Base-by-base conservation (phyloP, 2,797 vertebrate genomes). In the Lagodon rhomboides region DNA sequence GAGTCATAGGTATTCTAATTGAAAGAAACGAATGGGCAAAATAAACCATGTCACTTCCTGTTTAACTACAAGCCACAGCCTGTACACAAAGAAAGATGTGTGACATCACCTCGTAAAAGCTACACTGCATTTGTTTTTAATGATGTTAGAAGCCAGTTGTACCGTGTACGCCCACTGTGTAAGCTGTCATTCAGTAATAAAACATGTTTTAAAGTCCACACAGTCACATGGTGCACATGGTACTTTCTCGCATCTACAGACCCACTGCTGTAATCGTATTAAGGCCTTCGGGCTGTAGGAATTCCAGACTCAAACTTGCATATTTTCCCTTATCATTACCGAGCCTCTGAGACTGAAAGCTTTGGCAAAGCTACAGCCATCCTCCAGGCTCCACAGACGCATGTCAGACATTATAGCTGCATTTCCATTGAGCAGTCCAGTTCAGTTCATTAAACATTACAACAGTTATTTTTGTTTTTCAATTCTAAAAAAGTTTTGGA, bases 181-280 rank as follows among this genome's bases (percentile, higher is more conserved):
- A 34, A 70, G 27, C 46, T 66, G 46, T 55, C 53, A 55, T 51
- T 79, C 17, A 73, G 58, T 41, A 22, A 67, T 85, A 72, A 63
- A 79, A 60, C 72, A 27, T 22, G 67, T 55, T 85, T 66, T 85
- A 77, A 88, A 91, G 79, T 90, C 68, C 85, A 73, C 56, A 23
- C 38, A 18, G 73, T 93, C 92, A 91, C 85, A 90, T 93, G 92
- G 82, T 53, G 7, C 17, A 43, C 25, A 47, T 44, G 27, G 60
- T 55, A 15, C 73, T 68, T 68, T 23, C 56, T 55, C 65, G 54
- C 68, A 54, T 85, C 62, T 73, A 12, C 62, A 80, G 47, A 75
- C 55, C 30, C 54, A 11, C 25, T n/a, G 56, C 50, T 73, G 58
- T 89, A 91, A 93, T 91, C 68, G 20, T 73, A 85, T 92, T 89